A percentile compares a stretch with the other conserved stretches of the same genome.
These are phyloP conservation scores for Pao palembangensis DNA, from an alignment of 2,113 vertebrate species.

Conservation along the genomic window DNA sequence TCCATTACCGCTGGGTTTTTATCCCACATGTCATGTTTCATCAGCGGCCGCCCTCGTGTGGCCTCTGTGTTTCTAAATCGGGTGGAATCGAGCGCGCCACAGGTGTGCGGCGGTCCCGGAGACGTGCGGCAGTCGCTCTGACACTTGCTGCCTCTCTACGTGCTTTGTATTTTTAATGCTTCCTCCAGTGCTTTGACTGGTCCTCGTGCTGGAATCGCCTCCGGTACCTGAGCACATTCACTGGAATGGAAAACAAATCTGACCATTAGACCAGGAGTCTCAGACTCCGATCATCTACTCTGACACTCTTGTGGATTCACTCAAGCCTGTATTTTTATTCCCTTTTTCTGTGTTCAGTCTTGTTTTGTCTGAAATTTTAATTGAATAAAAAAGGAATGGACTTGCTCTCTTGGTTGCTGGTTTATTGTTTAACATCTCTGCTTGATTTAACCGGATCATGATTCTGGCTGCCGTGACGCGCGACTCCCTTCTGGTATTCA, in stretches of 20 bases:
- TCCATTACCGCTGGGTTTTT: conserved; percentile 19
- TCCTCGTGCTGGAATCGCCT: conserved; percentile 23
- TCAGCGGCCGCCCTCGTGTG: conserved; percentile 41
- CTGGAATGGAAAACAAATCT: conserved; percentile 31
- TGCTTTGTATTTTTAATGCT: conserved; percentile 8
- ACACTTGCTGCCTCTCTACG: background rate
- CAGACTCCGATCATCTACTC: conserved; percentile 18
- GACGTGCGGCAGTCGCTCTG: background rate
- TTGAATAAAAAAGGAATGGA: conserved; percentile 40
- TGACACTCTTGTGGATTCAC: background rate
- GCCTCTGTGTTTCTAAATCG: conserved; percentile 33
- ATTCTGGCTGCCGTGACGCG: too few species aligned
- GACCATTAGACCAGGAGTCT: conserved; percentile 1
- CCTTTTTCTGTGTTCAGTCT: conserved; percentile 29
- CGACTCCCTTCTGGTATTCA: too few species aligned
- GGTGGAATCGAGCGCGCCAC: conserved; percentile 44
- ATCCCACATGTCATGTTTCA: conserved; percentile 44
- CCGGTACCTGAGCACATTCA: conserved; percentile 40
- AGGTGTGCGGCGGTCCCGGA: conserved; percentile 46
- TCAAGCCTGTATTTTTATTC: conserved; percentile 7
- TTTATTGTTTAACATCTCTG: background rate
- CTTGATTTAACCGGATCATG: background rate
- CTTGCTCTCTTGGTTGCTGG: background rate
- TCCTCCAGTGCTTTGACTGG: conserved; percentile 31
- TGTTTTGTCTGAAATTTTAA: conserved; percentile 42